Evolutionary conservation across 2,113 vertebrate genomes (phyloP).

Genomic region (Talpa occidentalis): DNA sequence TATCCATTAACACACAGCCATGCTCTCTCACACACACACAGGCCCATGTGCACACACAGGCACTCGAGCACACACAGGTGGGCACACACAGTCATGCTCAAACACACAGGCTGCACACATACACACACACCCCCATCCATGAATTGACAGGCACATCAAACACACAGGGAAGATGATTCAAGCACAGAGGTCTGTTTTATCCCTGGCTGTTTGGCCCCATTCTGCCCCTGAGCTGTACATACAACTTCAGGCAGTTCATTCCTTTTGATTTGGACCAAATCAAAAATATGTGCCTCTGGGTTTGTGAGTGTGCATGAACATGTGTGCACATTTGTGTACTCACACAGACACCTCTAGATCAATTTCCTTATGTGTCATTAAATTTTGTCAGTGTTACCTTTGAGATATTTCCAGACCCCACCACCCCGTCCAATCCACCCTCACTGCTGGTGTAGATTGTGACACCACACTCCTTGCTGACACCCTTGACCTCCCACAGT

Average conservation of each 20-base stretch:
- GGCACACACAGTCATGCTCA: not conserved
- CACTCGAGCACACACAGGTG: not conserved
- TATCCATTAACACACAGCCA: not conserved
- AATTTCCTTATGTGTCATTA: not conserved
- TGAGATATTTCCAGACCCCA: not conserved
- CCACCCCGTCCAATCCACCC: not conserved
- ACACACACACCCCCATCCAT: not conserved
- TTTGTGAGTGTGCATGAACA: too few relatives aligned
- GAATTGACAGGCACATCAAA: not conserved
- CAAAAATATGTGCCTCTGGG: too few relatives aligned
- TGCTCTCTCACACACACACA: not conserved
- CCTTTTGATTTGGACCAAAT: not conserved
- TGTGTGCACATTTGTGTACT: too few relatives aligned
- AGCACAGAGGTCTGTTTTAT: not conserved
- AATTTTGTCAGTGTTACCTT: not conserved
- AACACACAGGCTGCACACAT: not conserved
- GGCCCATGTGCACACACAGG: not conserved
- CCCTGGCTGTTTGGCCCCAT: not conserved
- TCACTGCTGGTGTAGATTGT: not conserved
- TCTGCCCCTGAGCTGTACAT: not conserved
- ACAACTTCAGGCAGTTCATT: not conserved
- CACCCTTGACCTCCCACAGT: too few relatives aligned
- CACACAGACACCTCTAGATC: not conserved
- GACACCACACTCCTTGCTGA: not conserved
- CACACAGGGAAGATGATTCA: too few relatives aligned